Conservation (phyloP, 1,140 invertebrate species). For the Ganaspis sp. region DNA sequence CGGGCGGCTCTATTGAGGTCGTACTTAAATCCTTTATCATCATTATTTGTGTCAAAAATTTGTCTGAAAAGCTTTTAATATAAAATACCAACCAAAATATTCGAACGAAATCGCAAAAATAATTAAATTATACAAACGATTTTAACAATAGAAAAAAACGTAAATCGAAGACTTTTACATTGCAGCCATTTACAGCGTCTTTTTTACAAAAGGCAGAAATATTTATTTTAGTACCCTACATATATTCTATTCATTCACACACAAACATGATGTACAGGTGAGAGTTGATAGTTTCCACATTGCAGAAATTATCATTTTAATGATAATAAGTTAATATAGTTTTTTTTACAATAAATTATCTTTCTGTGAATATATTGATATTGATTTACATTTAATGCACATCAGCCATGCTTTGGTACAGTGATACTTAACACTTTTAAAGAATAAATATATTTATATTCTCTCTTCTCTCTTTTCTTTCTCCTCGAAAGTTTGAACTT, state of each 20-base stretch:
- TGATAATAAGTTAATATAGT: background rate
- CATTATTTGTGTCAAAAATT: no score
- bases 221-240: background rate
- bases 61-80: no score
- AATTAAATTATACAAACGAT: background rate
- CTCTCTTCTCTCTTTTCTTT: background rate
- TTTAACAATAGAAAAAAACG: background rate
- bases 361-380: background rate
- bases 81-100: no score
- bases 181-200: background rate
- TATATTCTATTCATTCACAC: constrained; percentile 6
- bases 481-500: background rate
- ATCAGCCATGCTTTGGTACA: background rate
- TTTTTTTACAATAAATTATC: background rate
- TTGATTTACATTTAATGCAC: background rate
- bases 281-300: background rate
- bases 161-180: background rate
- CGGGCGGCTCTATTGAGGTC: no score
- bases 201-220: constrained; percentile 4
- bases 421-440: background rate
- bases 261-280: background rate
- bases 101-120: no score
- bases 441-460: constrained; percentile 14
- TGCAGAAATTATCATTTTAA: background rate
- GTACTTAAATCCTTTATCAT: no score